Percentiles rank a stretch among this genome's conserved stretches.
phyloP scores from a whole-genome alignment of 2,113 vertebrate species.

The Aegypius monachus region DNA sequence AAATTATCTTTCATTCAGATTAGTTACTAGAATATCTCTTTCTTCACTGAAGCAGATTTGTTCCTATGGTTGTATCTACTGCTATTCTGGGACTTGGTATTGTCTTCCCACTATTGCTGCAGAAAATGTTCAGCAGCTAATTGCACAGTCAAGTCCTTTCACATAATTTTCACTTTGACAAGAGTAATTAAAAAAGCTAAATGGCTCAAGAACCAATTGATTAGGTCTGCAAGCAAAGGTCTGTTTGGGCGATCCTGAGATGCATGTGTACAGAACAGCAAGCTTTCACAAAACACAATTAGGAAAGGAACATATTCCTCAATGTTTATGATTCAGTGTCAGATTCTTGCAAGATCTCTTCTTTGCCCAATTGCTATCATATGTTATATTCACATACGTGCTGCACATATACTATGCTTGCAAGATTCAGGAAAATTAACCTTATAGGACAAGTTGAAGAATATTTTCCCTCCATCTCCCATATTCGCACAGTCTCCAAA shows the following conservation, averaged over 20 bases:
- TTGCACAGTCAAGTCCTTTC: constrained; percentile 62
- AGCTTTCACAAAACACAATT: not conserved
- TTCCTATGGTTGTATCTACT: constrained; percentile 20
- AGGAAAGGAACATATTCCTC: not conserved
- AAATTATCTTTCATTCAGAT: constrained; percentile 36
- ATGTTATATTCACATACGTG: rapidly evolving
- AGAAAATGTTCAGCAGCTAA: constrained; percentile 51
- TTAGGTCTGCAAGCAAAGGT: constrained; percentile 52
- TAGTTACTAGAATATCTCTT: constrained; percentile 37
- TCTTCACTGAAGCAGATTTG: not conserved
- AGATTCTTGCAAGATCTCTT: not conserved
- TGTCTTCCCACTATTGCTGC: constrained; percentile 27
- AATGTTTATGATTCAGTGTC: not conserved
- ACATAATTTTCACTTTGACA: constrained; percentile 57
- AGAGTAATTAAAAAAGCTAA: constrained; percentile 67
- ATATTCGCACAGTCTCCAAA: not conserved
- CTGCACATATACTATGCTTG: not conserved
- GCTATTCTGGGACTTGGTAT: constrained; percentile 55
- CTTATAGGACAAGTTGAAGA: not conserved
- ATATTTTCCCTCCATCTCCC: not conserved
- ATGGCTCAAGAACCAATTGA: constrained; percentile 36
- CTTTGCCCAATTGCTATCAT: not conserved
- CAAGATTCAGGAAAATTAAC: not conserved
- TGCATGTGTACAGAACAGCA: not conserved
- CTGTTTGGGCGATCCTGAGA: not conserved